A percentile compares a stretch with the other conserved stretches of the same genome.
phyloP scores from a whole-genome alignment of 2,113 vertebrate species.

The rat (Rattus norvegicus) region GRCr8 NC_086022.1:31726001-31726500 shows the following conservation, averaged over 20 bases:
- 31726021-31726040: slow-evolving; percentile 84
- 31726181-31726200: slow-evolving; percentile 72
- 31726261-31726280: slow-evolving; percentile 75
- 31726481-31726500: slow-evolving; percentile 32
- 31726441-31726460: slow-evolving; percentile 70
- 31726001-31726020: slow-evolving; percentile 85
- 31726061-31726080: slow-evolving; percentile 76
- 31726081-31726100: slow-evolving; percentile 74
- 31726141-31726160: slow-evolving; percentile 16
- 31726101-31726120: neutral
- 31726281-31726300: slow-evolving; percentile 78
- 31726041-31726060: slow-evolving; percentile 80
- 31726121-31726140: slow-evolving; percentile 46
- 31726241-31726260: slow-evolving; percentile 74
- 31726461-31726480: slow-evolving; percentile 67
- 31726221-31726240: slow-evolving; percentile 48
- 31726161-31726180: neutral
- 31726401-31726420: slow-evolving; percentile 49
- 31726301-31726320: slow-evolving; percentile 80
- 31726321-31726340: slow-evolving; percentile 64
- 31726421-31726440: slow-evolving; percentile 68
- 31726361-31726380: slow-evolving; percentile 75
- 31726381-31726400: slow-evolving; percentile 75
- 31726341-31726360: slow-evolving; percentile 69
- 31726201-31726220: slow-evolving; percentile 63